These are phyloP conservation scores for Orius insidiosus DNA, from an alignment of 1,140 invertebrate species.

Conservation along the genomic window DNA sequence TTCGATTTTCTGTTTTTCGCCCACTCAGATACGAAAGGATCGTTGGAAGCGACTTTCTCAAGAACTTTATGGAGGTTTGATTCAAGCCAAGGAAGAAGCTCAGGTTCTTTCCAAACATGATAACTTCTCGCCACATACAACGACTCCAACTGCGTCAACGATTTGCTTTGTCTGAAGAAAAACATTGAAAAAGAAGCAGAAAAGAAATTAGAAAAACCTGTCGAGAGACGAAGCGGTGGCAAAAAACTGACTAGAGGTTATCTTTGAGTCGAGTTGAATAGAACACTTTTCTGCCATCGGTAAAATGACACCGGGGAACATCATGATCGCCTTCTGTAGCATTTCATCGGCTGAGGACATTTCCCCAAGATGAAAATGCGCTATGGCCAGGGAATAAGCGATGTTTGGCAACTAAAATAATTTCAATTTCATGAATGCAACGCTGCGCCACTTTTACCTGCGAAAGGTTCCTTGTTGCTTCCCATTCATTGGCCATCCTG, in stretches of 20 bases:
- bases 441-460: slow-evolving; percentile 22
- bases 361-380: slow-evolving; percentile 40
- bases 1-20: slow-evolving; percentile 38
- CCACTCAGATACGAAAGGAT: slow-evolving; percentile 40
- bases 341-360: slow-evolving; percentile 37
- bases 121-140: slow-evolving; percentile 57
- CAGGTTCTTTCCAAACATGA: slow-evolving; percentile 61
- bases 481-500: slow-evolving; percentile 49
- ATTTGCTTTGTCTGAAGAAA: slow-evolving; percentile 29
- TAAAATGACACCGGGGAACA: slow-evolving; percentile 63
- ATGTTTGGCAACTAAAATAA: slow-evolving; percentile 61
- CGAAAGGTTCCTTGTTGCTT: slow-evolving; percentile 45
- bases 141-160: slow-evolving; percentile 48
- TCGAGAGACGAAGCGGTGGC: slow-evolving; percentile 13
- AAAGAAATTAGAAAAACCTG: not conserved
- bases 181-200: not conserved
- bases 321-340: slow-evolving; percentile 60
- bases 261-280: slow-evolving; percentile 46
- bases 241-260: slow-evolving; percentile 30
- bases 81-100: slow-evolving; percentile 62
- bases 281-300: slow-evolving; percentile 60
- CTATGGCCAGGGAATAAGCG: slow-evolving; percentile 66
- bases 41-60: slow-evolving; percentile 39
- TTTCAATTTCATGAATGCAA: not conserved
- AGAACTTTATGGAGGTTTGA: slow-evolving; percentile 46